These are phyloP conservation scores for Spea bombifrons DNA, from an alignment of 2,113 vertebrate species.

Conservation along the genomic window DNA sequence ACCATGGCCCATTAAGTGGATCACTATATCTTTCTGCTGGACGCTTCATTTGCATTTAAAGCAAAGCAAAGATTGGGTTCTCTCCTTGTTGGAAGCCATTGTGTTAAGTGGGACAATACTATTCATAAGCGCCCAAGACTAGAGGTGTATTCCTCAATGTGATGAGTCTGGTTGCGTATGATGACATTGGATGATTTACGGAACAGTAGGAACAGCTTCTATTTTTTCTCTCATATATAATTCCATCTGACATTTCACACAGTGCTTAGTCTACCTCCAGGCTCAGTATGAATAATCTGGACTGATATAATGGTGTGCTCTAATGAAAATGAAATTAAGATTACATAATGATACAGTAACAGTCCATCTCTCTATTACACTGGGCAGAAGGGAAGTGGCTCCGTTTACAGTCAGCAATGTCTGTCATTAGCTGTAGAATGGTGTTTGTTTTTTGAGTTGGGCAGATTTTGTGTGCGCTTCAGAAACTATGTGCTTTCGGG, in stretches of 20 bases:
- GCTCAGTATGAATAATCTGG: too few species aligned
- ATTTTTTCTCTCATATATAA: constrained; percentile 58
- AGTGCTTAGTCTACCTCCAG: not conserved
- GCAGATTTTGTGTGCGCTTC: not conserved
- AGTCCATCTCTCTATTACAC: too few species aligned
- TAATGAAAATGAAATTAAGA: too few species aligned
- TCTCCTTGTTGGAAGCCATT: not conserved
- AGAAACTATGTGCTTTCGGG: not conserved
- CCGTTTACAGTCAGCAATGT: not conserved
- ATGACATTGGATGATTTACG: constrained; percentile 68
- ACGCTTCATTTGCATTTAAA: too few species aligned
- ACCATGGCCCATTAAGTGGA: too few species aligned
- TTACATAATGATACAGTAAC: too few species aligned
- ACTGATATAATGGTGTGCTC: too few species aligned
- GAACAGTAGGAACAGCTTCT: constrained; percentile 47
- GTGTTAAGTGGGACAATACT: not conserved
- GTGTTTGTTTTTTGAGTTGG: not conserved
- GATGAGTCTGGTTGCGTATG: constrained; percentile 70
- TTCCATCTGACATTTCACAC: constrained; percentile 56
- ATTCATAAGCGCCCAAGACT: constrained; percentile 59
- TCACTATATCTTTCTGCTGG: too few species aligned
- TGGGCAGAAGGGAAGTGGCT: too few species aligned
- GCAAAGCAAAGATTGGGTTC: too few species aligned
- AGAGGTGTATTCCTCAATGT: constrained; percentile 72
- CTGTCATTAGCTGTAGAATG: not conserved